These are phyloP conservation scores for Beris chalybata DNA, from an alignment of 2,888 invertebrate genomes.

Conservation along the genomic window DNA sequence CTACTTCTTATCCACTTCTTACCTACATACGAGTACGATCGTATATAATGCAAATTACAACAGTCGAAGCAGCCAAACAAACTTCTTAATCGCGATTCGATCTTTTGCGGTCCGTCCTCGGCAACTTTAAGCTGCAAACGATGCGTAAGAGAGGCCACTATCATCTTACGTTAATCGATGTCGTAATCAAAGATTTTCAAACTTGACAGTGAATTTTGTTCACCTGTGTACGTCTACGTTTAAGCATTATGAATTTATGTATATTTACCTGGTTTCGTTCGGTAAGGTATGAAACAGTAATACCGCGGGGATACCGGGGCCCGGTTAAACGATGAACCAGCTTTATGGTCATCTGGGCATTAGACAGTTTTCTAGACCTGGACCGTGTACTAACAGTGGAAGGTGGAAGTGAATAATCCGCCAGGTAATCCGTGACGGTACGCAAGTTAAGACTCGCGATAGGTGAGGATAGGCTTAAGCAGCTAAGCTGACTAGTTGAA, in stretches of 20 bases:
- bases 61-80: no score
- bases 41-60: no score
- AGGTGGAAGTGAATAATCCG: no score
- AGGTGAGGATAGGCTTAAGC: not conserved
- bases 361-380: not conserved
- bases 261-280: constrained; percentile 9
- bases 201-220: constrained; percentile 35
- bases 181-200: constrained; percentile 22
- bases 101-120: no score
- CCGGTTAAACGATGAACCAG: not conserved
- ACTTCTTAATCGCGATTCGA: no score
- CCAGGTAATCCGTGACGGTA: not conserved
- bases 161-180: constrained; percentile 6
- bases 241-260: not conserved
- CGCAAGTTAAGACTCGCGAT: not conserved
- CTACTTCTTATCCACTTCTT: no score
- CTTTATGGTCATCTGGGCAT: constrained; percentile 1
- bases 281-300: not conserved
- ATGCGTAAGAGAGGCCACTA: not conserved
- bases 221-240: constrained; percentile 2
- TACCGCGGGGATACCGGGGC: not conserved
- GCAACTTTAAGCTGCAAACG: not conserved
- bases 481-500: not conserved
- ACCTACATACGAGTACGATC: no score
- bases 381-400: not conserved